A percentile compares a stretch with the other conserved stretches of the same genome.
phyloP scores from a whole-genome alignment of 2,113 vertebrate genomes.

The Halichoerus grypus region DNA sequence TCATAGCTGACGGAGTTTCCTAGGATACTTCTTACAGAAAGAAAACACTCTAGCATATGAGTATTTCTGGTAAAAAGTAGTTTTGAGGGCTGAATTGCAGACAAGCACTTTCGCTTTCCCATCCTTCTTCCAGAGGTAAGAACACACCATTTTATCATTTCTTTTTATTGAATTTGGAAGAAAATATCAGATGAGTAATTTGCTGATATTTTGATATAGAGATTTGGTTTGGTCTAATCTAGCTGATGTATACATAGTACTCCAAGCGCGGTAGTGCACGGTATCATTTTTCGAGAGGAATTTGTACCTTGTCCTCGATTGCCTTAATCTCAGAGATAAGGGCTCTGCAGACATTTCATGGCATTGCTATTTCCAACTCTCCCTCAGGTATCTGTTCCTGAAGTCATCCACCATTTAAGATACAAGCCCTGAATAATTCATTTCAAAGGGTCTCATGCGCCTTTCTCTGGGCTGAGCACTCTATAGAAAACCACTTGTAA shows the following conservation, averaged over 20 bases:
- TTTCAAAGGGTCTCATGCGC: neutral
- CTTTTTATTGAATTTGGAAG: neutral
- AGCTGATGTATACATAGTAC: neutral
- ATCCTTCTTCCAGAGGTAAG: neutral
- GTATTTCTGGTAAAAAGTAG: neutral
- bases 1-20: neutral
- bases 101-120: neutral
- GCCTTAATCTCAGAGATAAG: neutral
- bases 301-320: neutral
- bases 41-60: neutral
- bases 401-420: neutral
- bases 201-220: neutral
- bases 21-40: neutral
- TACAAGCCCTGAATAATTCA: neutral
- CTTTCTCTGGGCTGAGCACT: neutral
- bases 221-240: neutral
- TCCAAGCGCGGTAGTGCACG: accelerated
- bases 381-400: neutral
- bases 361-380: neutral
- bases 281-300: neutral
- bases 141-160: neutral
- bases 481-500: slow-evolving; percentile 16
- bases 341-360: neutral
- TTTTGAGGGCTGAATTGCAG: neutral
- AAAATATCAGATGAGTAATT: neutral